Base-by-base conservation (phyloP, 2,797 vertebrate genomes). In the Cheirogaleus major region DNA sequence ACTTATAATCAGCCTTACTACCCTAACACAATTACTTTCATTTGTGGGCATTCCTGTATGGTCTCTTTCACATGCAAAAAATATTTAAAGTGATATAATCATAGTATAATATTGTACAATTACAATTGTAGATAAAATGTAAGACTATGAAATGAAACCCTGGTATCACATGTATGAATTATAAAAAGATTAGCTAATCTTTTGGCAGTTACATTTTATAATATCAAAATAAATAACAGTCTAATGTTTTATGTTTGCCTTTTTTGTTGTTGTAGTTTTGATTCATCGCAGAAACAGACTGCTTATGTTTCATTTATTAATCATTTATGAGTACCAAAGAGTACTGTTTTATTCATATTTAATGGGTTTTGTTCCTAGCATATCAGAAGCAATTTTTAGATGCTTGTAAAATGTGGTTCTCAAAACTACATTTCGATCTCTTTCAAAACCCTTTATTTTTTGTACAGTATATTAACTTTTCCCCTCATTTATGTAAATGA, bases 51-150 rank as follows among this genome's bases (percentile, higher is more conserved):
- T 91, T 93, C 69, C 12, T 73, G 32, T 27, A 10, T 23, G 17
- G 17, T 35, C 30, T 79, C 23, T 73, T 75, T 61, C 32, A 90
- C 7, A 20, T 55, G 59, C 72, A 78, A 73, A 76, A 83, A 80
- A 45, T 13, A 61, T 38, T 48, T 84, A 32, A 91, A 81, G n/a
- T 73, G 57, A 45, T 88, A 69, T 20, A 45, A 35, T 72, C 35
- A 48, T 35, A 82, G 27, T 84, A 1, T 84, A 81, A 89, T 59
- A 91, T 83, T 79, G 6, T 32, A 55, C 13, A 93, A 83, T 95
- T 84, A 75, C 93, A 90, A 69, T 78, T 45, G 18, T 30, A 82
- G 45, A 59, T 89, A 76, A 95, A 93, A 89, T 78, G 1, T 61
- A 83, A 87, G 35, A 61, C 48, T 89, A 50, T 69, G 59, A 93